Percentiles rank a stretch among this genome's conserved stretches.
These are phyloP conservation scores for Epinephelus fuscoguttatus DNA, from an alignment of 2,113 vertebrate genomes.

Conservation along the genomic window DNA sequence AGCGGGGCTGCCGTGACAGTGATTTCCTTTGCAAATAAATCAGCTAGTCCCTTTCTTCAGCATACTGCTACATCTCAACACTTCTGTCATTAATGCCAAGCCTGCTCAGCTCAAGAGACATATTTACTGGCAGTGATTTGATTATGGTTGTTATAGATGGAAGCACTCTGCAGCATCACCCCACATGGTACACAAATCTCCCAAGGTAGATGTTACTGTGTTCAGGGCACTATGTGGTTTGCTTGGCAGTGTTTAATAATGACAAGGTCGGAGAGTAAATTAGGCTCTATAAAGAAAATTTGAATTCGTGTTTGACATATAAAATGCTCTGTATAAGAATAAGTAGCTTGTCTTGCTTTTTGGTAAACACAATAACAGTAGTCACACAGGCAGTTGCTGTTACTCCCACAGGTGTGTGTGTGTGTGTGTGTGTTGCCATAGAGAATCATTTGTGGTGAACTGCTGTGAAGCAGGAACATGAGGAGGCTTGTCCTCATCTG, in stretches of 20 bases:
- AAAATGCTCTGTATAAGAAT: slow-evolving; percentile 6
- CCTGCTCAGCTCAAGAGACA: slow-evolving; percentile 46
- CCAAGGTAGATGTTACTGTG: neutral
- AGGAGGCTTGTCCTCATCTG: slow-evolving; percentile 53
- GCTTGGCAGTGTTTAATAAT: slow-evolving; percentile 30
- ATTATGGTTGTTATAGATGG: slow-evolving; percentile 67
- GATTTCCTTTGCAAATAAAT: slow-evolving; percentile 81
- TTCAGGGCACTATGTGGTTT: neutral
- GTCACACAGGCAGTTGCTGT: slow-evolving; percentile 30
- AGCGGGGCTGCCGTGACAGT: slow-evolving; percentile 73
- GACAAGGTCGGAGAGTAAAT: slow-evolving; percentile 14
- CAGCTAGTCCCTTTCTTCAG: slow-evolving; percentile 55
- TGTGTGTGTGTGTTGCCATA: slow-evolving; percentile 66
- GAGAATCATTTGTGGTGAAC: slow-evolving; percentile 37
- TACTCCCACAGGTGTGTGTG: slow-evolving; percentile 65
- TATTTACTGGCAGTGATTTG: slow-evolving; percentile 66
- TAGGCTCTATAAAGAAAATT: slow-evolving; percentile 28
- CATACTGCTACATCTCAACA: slow-evolving; percentile 54
- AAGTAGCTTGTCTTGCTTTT: slow-evolving; percentile 19
- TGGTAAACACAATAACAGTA: slow-evolving; percentile 39
- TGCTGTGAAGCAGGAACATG: slow-evolving; percentile 31
- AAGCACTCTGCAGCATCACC: slow-evolving; percentile 42
- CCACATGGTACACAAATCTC: slow-evolving; percentile 34
- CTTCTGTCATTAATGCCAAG: slow-evolving; percentile 52
- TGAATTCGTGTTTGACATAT: slow-evolving; percentile 29